Conservation (phyloP, 2,888 invertebrate species). For the Drosophila anomelani region DNA sequence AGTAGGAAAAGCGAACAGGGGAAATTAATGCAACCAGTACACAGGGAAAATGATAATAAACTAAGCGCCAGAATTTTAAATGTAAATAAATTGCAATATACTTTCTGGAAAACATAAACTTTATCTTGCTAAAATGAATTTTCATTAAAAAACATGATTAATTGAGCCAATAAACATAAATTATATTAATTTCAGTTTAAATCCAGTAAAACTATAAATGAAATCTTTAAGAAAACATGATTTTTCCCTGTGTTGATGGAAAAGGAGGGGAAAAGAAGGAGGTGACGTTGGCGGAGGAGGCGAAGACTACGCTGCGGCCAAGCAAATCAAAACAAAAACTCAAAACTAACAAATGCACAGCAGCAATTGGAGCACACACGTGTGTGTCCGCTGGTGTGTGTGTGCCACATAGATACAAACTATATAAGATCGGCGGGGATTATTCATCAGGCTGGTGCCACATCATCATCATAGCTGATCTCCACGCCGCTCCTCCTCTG, state of each 20-base stretch:
- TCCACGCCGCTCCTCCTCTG: constrained; percentile 38
- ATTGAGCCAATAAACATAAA: not conserved
- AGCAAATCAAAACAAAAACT: constrained; percentile 76
- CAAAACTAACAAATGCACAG: constrained; percentile 68
- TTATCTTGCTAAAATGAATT: not conserved
- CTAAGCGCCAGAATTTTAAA: not conserved
- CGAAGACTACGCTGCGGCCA: constrained; percentile 51
- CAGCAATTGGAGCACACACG: constrained; percentile 62
- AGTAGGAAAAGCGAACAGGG: constrained; percentile 13
- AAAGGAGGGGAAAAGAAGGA: not conserved
- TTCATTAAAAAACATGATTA: not conserved
- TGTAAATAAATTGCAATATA: not conserved
- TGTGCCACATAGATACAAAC: constrained; percentile 30
- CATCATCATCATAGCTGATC: constrained; percentile 56
- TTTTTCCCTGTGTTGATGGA: constrained; percentile 2
- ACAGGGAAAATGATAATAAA: constrained; percentile 7
- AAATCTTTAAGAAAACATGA: constrained; percentile 5
- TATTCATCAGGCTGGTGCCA: constrained; percentile 68
- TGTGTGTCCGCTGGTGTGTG: constrained; percentile 20
- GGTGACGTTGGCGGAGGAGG: constrained; percentile 4
- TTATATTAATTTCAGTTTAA: not conserved
- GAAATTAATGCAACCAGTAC: constrained; percentile 11
- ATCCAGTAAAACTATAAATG: not conserved
- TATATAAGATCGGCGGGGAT: constrained; percentile 65
- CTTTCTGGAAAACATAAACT: not conserved